Evolutionary conservation across 2,113 vertebrate species (phyloP).

Genomic region (Marmota flaviventris): DNA sequence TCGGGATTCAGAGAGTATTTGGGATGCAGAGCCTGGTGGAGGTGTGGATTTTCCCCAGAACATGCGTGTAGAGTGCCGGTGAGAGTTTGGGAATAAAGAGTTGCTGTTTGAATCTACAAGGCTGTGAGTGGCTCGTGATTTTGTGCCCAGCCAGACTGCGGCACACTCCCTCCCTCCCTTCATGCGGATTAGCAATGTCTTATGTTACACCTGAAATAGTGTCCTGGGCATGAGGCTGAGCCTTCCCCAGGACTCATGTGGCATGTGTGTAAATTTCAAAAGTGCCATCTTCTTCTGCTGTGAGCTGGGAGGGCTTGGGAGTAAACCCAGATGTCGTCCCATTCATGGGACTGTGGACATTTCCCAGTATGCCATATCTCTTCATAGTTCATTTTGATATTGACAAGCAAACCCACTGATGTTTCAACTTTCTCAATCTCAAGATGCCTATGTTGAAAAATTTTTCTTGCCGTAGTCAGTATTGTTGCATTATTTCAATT

Average conservation of each 20-base stretch:
- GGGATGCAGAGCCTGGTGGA: too few relatives aligned
- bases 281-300: too few relatives aligned
- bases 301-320: background rate
- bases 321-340: too few relatives aligned
- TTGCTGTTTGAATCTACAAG: too few relatives aligned
- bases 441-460: background rate
- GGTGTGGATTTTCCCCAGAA: too few relatives aligned
- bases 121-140: too few relatives aligned
- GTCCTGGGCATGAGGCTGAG: background rate
- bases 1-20: too few relatives aligned
- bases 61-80: too few relatives aligned
- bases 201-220: too few relatives aligned
- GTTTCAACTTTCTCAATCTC: background rate
- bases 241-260: background rate
- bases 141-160: too few relatives aligned
- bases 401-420: background rate
- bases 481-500: background rate
- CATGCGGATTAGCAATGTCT: rapidly evolving
- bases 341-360: rapidly evolving
- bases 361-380: background rate
- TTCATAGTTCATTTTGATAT: background rate
- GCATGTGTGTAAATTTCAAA: background rate
- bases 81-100: too few relatives aligned
- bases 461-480: background rate
- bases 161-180: too few relatives aligned